Conservation (phyloP, 2,113 vertebrate species). For the Poicephalus gulielmi region DNA sequence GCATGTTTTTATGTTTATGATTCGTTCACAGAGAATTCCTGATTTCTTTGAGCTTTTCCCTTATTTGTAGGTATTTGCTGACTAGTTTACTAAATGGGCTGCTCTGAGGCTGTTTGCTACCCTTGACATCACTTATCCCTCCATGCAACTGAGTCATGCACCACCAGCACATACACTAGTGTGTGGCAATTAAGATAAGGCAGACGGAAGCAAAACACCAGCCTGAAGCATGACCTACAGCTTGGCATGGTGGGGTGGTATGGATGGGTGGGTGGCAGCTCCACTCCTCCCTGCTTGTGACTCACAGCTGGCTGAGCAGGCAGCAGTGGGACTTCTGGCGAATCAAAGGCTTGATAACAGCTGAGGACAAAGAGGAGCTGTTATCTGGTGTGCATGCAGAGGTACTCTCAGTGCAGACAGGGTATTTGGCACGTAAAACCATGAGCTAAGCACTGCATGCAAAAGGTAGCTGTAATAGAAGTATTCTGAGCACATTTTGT, state of each 20-base stretch:
- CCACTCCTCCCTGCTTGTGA: not conserved
- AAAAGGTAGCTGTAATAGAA: not conserved
- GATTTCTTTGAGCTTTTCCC: not conserved
- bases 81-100: not conserved
- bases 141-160: accelerated
- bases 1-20: not conserved
- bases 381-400: not conserved
- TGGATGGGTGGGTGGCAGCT: not conserved
- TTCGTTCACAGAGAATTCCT: not conserved
- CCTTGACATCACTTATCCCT: not conserved
- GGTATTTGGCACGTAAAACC: not conserved
- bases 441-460: not conserved
- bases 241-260: not conserved
- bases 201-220: not conserved
- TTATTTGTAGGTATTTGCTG: slow-evolving; percentile 3
- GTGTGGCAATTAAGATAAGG: not conserved
- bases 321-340: not conserved
- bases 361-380: not conserved
- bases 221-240: not conserved
- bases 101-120: not conserved
- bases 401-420: not conserved
- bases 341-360: not conserved
- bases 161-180: not conserved
- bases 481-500: not conserved
- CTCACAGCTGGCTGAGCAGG: not conserved